Conservation (phyloP, 2,797 vertebrate species). For the Myotis pilosus region DNA sequence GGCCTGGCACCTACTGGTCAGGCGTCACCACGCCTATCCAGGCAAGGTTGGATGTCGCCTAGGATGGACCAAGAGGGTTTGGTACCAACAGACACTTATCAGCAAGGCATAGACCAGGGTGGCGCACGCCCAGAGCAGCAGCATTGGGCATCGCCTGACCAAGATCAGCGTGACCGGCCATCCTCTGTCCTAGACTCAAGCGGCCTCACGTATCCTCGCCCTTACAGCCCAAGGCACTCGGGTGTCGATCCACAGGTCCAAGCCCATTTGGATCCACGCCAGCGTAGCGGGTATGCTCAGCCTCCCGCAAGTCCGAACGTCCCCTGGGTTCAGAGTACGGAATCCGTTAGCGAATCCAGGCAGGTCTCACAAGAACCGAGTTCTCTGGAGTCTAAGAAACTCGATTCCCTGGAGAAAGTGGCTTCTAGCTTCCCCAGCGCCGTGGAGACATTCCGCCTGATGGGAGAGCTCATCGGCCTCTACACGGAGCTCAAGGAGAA, state of each 20-base stretch:
- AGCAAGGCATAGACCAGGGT: not conserved
- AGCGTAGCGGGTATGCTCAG: not conserved
- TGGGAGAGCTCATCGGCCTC: constrained; percentile 76
- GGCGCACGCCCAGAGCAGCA: not conserved
- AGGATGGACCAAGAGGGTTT: not conserved
- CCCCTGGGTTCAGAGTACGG: fast-evolving
- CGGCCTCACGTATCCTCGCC: not conserved
- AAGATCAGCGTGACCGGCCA: fast-evolving
- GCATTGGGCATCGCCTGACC: not conserved
- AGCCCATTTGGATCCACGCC: not conserved
- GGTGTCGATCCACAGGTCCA: not conserved
- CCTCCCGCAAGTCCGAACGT: not conserved
- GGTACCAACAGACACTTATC: not conserved
- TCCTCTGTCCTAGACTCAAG: fast-evolving
- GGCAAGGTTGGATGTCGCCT: not conserved
- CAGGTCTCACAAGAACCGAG: not conserved
- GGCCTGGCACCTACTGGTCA: not conserved
- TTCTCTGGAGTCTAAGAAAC: fast-evolving
- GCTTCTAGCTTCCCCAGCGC: constrained; percentile 37
- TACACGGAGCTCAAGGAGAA: constrained; percentile 79
- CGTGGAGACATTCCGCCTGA: constrained; percentile 76
- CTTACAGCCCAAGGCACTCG: not conserved
- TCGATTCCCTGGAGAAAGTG: not conserved
- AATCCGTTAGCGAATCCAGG: fast-evolving
- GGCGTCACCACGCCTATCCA: not conserved